phyloP scores from a whole-genome alignment of 2,797 vertebrate genomes.

The Parotocinclus haroldoi region DNA sequence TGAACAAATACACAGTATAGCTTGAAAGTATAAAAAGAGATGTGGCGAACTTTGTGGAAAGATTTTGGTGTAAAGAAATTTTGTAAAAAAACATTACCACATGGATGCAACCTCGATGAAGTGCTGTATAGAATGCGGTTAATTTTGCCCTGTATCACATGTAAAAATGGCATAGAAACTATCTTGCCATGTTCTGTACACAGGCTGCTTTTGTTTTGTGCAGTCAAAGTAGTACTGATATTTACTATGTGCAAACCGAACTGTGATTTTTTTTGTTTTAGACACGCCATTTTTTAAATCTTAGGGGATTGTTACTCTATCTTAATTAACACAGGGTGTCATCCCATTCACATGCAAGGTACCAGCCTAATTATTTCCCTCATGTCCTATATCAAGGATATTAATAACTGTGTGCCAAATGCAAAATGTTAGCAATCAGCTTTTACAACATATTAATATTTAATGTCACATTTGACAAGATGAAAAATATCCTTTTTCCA shows the following conservation, averaged over 20 bases:
- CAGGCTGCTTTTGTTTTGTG: not conserved
- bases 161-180: too few species aligned
- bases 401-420: constrained; percentile 18
- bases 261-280: not conserved
- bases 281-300: constrained; percentile 2
- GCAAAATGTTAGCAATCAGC: constrained; percentile 31
- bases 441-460: constrained; percentile 12
- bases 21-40: too few species aligned
- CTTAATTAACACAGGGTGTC: constrained; percentile 15
- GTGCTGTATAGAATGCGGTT: too few species aligned
- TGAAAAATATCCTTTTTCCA: not conserved
- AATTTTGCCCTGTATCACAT: too few species aligned
- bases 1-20: too few species aligned
- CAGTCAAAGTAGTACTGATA: not conserved
- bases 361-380: constrained; percentile 19
- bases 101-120: too few species aligned
- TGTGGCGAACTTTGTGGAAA: too few species aligned
- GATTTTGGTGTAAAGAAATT: too few species aligned
- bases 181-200: too few species aligned
- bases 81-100: too few species aligned
- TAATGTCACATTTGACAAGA: constrained; percentile 13
- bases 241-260: not conserved
- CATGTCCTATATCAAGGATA: constrained; percentile 29
- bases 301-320: not conserved
- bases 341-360: constrained; percentile 1